phyloP scores from a whole-genome alignment of 2,113 vertebrate genomes.

The Salminus brasiliensis region DNA sequence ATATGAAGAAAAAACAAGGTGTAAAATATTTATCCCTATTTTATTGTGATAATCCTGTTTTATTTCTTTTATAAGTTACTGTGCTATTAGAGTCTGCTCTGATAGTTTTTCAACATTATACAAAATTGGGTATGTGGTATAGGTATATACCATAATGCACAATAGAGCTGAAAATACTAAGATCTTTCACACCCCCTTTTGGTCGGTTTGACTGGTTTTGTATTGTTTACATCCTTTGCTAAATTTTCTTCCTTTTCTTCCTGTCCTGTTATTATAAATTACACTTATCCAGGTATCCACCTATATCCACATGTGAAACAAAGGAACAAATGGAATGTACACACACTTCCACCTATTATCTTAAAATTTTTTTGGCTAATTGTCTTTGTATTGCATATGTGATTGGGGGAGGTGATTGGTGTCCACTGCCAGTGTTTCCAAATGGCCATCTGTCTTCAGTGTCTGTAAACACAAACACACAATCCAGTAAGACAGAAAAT shows the following conservation, averaged over 20 bases:
- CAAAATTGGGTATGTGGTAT: background rate
- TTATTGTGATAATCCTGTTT: background rate
- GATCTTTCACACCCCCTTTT: constrained; percentile 43
- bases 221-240: background rate
- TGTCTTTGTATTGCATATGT: constrained; percentile 30
- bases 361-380: constrained; percentile 12
- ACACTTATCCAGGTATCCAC: no score
- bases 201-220: constrained; percentile 28
- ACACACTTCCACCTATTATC: background rate
- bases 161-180: constrained; percentile 7
- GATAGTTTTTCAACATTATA: background rate
- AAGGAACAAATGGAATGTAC: background rate
- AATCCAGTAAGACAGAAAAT: constrained; percentile 17
- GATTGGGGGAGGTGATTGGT: constrained; percentile 19
- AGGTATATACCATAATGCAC: background rate
- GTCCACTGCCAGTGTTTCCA: constrained; percentile 33
- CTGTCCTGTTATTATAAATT: constrained; percentile 19
- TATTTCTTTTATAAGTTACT: no score
- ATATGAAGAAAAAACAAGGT: background rate
- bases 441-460: constrained; percentile 56
- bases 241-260: background rate
- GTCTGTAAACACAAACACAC: constrained; percentile 29
- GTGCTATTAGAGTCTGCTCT: background rate
- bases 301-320: no score
- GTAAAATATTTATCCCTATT: background rate